Conservation (phyloP, 2,113 vertebrate species). For the Bostrychus sinensis region DNA sequence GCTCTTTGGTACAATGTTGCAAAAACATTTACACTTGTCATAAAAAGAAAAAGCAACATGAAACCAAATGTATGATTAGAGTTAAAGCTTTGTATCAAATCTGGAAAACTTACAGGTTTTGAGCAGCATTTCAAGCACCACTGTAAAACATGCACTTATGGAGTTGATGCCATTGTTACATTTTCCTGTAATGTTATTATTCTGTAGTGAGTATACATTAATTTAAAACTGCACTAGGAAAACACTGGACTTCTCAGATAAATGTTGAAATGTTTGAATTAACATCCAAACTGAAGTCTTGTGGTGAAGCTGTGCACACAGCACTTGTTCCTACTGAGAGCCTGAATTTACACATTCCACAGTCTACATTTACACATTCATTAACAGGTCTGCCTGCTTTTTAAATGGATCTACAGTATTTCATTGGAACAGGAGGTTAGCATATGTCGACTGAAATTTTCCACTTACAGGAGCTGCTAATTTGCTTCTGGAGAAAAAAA, state of each 20-base stretch:
- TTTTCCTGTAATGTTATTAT: background rate
- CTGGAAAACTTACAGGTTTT: too few relatives aligned
- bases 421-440: background rate
- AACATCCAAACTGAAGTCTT: background rate
- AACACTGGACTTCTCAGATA: background rate
- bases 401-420: background rate
- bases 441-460: background rate
- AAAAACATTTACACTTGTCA: too few relatives aligned
- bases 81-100: too few relatives aligned
- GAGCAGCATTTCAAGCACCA: too few relatives aligned
- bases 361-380: background rate
- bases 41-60: too few relatives aligned
- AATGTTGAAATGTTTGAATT: background rate
- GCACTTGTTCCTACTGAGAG: too few relatives aligned
- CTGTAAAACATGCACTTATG: too few relatives aligned
- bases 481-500: too few relatives aligned
- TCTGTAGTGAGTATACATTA: too few relatives aligned
- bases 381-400: conserved; percentile 1
- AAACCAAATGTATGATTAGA: too few relatives aligned
- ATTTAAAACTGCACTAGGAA: background rate
- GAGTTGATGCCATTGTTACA: background rate
- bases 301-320: background rate
- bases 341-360: too few relatives aligned
- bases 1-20: too few relatives aligned
- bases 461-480: background rate